Evolutionary conservation across 1,140 invertebrate genomes (phyloP).

Genomic region (Drosophila mauritiana): DNA sequence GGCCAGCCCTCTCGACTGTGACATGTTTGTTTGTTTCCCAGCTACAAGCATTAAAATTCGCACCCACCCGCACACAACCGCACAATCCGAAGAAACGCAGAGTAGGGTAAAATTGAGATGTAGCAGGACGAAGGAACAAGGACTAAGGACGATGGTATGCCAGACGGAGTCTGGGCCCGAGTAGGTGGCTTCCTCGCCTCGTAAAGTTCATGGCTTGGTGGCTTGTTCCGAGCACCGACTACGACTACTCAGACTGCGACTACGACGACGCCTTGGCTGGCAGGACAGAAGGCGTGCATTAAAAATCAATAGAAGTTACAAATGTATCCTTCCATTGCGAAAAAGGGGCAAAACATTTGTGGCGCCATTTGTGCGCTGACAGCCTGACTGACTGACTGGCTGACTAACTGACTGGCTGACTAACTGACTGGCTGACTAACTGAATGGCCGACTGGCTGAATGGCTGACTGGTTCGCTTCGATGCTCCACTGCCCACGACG

Average conservation of each 20-base stretch:
- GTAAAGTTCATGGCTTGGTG: conserved; percentile 54
- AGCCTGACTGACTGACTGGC: conserved; percentile 33
- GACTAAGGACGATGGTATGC: conserved; percentile 2
- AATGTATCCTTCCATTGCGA: conserved; percentile 68
- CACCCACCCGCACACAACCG: conserved; percentile 4
- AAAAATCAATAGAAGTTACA: conserved; percentile 80
- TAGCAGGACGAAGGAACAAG: neutral
- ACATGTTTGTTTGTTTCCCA: conserved; percentile 67
- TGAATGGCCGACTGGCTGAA: neutral
- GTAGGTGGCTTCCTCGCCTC: conserved; percentile 34
- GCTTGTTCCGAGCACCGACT: conserved; percentile 24
- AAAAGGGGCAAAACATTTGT: conserved; percentile 51
- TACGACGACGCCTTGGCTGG: conserved; percentile 46
- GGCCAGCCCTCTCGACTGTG: conserved; percentile 56
- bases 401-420: conserved; percentile 12
- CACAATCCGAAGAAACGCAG: neutral
- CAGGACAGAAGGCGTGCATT: conserved; percentile 59
- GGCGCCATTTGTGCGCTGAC: conserved; percentile 53
- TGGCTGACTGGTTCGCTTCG: conserved; percentile 1
- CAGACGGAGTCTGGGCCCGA: conserved; percentile 13
- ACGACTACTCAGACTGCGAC: neutral
- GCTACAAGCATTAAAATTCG: conserved; percentile 62
- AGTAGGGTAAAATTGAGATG: conserved; percentile 2
- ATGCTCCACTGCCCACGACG: conserved; percentile 29
- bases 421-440: too few relatives aligned